Conservation (phyloP, 1,140 invertebrate species). For the Drosophila repletoides region DNA sequence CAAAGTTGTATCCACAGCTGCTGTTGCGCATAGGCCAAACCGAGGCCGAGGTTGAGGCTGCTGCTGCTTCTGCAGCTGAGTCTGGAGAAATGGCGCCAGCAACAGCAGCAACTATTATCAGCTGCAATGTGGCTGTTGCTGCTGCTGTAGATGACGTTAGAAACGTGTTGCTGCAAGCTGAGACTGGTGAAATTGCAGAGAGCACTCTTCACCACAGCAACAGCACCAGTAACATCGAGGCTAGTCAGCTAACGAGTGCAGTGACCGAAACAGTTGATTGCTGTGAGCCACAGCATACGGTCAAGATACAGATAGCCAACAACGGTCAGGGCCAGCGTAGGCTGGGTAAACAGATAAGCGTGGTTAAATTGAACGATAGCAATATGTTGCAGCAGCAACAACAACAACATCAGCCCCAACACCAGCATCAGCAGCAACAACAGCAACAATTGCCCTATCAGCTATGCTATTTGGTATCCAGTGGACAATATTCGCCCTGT, state of each 20-base stretch:
- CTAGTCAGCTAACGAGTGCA: constrained; percentile 53
- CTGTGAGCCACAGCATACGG: constrained; percentile 52
- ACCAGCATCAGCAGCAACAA: constrained; percentile 9
- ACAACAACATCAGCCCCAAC: constrained; percentile 41
- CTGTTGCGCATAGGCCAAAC: constrained; percentile 59
- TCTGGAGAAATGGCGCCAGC: constrained; percentile 14
- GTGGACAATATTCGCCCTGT: constrained; percentile 90
- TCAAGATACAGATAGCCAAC: constrained; percentile 78
- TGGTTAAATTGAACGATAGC: constrained; percentile 61
- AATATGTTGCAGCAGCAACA: constrained; percentile 35
- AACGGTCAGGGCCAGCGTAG: constrained; percentile 22
- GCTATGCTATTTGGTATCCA: constrained; percentile 86
- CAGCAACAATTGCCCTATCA: constrained; percentile 76
- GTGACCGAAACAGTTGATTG: constrained; percentile 53
- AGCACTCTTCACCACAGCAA: constrained; percentile 26
- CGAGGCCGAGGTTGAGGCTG: constrained; percentile 43
- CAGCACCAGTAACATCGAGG: constrained; percentile 8
- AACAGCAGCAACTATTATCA: constrained; percentile 59
- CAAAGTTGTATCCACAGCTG: constrained; percentile 65
- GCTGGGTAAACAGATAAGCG: constrained; percentile 66
- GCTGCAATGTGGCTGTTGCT: constrained; percentile 66
- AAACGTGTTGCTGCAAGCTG: constrained; percentile 36
- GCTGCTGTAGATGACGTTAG: constrained; percentile 46
- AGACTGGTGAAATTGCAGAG: constrained; percentile 36
- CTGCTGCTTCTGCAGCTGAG: background rate